Evolutionary conservation across 1,140 invertebrate species (phyloP).

Genomic region (Leptinotarsa lineolata): DNA sequence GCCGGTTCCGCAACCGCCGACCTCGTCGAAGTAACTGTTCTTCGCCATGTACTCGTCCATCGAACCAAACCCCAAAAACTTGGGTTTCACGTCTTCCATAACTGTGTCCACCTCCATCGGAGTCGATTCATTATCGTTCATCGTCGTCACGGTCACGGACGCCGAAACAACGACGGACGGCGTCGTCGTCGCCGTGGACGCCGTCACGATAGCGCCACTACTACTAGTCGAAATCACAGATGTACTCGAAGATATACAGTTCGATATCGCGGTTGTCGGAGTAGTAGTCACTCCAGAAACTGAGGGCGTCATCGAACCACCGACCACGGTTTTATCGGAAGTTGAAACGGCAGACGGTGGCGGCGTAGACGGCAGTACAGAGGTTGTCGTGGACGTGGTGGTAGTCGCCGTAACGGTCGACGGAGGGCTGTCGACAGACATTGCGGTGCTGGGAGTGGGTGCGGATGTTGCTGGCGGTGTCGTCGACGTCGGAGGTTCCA

Average conservation of each 20-base stretch:
- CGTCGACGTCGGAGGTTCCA: constrained; percentile 22
- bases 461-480: constrained; percentile 35
- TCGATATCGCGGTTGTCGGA: constrained; percentile 29
- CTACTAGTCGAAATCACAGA: constrained; percentile 25
- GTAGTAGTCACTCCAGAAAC: constrained; percentile 31
- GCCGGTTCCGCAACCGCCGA: constrained; percentile 11
- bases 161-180: constrained; percentile 5
- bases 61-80: constrained; percentile 22
- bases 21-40: background rate
- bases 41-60: constrained; percentile 5
- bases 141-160: constrained; percentile 13
- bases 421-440: constrained; percentile 50
- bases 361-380: constrained; percentile 43
- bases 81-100: constrained; percentile 11
- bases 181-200: background rate
- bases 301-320: constrained; percentile 1
- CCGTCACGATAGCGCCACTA: background rate
- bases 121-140: constrained; percentile 13
- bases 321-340: background rate
- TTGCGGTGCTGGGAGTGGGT: constrained; percentile 48
- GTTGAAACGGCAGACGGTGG: constrained; percentile 39
- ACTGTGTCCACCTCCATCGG: background rate
- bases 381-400: constrained; percentile 41
- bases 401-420: constrained; percentile 32
- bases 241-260: constrained; percentile 29